These are phyloP conservation scores for Diachrysia chrysitis DNA, from an alignment of 2,888 invertebrate genomes.

Conservation along the genomic window DNA sequence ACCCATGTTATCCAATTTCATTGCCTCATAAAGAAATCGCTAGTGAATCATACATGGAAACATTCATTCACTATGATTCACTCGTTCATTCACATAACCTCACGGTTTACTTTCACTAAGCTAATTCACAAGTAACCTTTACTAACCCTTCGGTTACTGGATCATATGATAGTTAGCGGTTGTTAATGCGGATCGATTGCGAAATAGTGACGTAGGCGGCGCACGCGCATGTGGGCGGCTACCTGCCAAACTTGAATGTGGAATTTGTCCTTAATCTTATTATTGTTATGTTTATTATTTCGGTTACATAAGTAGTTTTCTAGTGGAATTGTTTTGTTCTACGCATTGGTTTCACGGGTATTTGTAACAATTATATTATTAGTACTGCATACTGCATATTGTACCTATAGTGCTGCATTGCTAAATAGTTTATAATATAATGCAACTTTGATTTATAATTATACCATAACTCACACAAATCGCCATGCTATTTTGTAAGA, in stretches of 20 bases:
- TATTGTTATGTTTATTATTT: constrained; percentile 18
- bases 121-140: constrained; percentile 50
- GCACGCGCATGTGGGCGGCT: constrained; percentile 49
- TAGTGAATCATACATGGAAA: constrained; percentile 52
- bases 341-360: too few species aligned
- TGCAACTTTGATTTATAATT: too few species aligned
- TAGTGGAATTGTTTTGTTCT: not conserved
- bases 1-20: constrained; percentile 42
- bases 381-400: too few species aligned
- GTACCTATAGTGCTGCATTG: too few species aligned
- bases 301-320: not conserved
- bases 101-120: constrained; percentile 53
- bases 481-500: too few species aligned
- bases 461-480: too few species aligned
- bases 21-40: constrained; percentile 54
- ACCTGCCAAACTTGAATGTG: constrained; percentile 30
- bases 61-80: too few species aligned
- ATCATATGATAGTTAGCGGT: constrained; percentile 52
- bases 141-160: constrained; percentile 47
- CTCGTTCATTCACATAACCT: constrained; percentile 35
- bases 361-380: too few species aligned
- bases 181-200: constrained; percentile 48
- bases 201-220: constrained; percentile 58
- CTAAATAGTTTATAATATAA: too few species aligned
- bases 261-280: constrained; percentile 48